Conservation (phyloP, 2,113 vertebrate genomes). For the Casuarius casuarius region DNA sequence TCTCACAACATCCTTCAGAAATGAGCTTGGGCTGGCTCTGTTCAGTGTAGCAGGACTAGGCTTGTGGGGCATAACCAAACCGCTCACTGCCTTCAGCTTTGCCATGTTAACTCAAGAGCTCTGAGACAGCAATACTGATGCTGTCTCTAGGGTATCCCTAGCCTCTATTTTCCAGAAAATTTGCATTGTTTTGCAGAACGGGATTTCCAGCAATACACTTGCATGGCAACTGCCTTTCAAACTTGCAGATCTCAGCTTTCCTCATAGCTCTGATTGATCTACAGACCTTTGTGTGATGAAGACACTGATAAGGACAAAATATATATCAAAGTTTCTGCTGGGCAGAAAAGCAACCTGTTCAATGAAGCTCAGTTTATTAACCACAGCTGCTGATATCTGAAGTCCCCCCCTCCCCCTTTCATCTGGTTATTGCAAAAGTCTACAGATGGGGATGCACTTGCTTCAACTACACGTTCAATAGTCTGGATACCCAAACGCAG, state of each 20-base stretch:
- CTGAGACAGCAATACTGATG: neutral
- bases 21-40: neutral
- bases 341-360: neutral
- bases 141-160: neutral
- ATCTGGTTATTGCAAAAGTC: neutral
- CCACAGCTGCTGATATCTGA: neutral
- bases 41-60: neutral
- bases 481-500: neutral
- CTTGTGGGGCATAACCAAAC: neutral
- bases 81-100: neutral
- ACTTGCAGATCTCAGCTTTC: neutral
- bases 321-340: neutral
- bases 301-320: neutral
- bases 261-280: neutral
- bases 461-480: neutral
- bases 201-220: neutral
- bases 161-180: neutral
- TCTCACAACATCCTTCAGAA: neutral
- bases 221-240: neutral
- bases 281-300: neutral
- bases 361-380: neutral
- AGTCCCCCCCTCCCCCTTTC: neutral
- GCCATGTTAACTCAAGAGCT: neutral
- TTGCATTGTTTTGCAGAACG: neutral
- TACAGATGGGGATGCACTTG: neutral